phyloP scores from a whole-genome alignment of 2,888 invertebrate species.

The Polyommatus icarus region DNA sequence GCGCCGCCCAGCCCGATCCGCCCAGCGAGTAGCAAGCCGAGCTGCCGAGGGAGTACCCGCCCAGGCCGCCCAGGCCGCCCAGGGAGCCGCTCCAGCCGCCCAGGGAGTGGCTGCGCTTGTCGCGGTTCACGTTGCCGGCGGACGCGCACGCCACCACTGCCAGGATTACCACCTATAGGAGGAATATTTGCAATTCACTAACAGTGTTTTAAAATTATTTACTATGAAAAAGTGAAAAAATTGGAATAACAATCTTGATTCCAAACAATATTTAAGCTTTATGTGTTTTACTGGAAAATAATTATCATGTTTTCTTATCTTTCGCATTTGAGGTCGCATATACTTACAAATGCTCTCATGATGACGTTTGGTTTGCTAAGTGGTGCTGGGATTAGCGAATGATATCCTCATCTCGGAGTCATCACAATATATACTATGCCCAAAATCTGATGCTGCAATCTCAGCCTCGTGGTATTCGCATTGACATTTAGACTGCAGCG shows the following conservation, averaged over 20 bases:
- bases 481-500: not conserved
- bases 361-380: not conserved
- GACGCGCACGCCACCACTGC: constrained; percentile 40
- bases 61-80: not conserved
- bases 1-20: constrained; percentile 31
- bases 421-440: not conserved
- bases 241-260: no score
- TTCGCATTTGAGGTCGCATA: not conserved
- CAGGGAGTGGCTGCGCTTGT: constrained; percentile 39
- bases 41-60: not conserved
- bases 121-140: constrained; percentile 38
- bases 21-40: not conserved
- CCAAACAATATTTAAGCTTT: no score
- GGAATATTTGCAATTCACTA: no score
- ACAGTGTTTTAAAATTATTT: no score
- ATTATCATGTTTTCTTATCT: not conserved
- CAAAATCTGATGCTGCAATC: not conserved
- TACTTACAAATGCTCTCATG: constrained; percentile 8
- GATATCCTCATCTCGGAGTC: not conserved
- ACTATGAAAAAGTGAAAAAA: no score
- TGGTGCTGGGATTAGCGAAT: not conserved
- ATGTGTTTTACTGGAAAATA: no score
- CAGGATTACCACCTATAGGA: constrained; percentile 37
- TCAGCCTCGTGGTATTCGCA: not conserved
- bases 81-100: constrained; percentile 11